These are phyloP conservation scores for Salvelinus alpinus DNA, from an alignment of 2,113 vertebrate species.

Conservation along the genomic window DNA sequence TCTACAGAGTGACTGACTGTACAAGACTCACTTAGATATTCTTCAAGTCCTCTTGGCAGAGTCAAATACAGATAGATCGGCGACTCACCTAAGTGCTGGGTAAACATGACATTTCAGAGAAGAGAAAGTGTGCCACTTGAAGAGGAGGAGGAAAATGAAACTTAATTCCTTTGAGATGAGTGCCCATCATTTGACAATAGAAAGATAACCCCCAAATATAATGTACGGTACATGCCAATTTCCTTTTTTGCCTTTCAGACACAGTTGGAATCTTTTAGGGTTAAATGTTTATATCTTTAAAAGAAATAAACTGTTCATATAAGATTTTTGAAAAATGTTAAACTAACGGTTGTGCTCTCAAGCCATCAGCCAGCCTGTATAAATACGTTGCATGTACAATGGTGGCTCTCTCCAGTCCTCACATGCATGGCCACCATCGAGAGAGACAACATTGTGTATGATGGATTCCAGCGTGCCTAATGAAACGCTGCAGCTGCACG, in stretches of 20 bases:
- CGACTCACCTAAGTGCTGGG: background rate
- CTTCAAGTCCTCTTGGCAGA: background rate
- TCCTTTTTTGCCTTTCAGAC: too few relatives aligned
- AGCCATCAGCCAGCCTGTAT: too few relatives aligned
- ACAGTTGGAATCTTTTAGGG: too few relatives aligned
- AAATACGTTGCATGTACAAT: background rate
- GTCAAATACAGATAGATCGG: conserved; percentile 5
- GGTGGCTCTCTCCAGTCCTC: background rate
- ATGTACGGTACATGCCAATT: too few relatives aligned
- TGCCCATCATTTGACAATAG: too few relatives aligned
- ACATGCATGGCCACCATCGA: conserved; percentile 22
- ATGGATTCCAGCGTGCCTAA: conserved; percentile 62
- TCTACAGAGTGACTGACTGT: background rate
- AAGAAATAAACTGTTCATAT: too few relatives aligned
- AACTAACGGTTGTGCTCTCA: too few relatives aligned
- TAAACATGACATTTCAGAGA: background rate
- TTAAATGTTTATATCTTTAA: too few relatives aligned
- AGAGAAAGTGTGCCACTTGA: background rate
- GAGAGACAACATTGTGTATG: conserved; percentile 45
- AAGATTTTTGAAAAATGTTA: too few relatives aligned
- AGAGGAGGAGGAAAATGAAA: too few relatives aligned
- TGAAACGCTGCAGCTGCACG: conserved; percentile 57
- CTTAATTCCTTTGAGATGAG: too few relatives aligned
- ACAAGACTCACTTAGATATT: conserved; percentile 1
- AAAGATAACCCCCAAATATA: too few relatives aligned